Evolutionary conservation across 2,797 vertebrate species (phyloP).

Genomic region (Rhynchonycteris naso): DNA sequence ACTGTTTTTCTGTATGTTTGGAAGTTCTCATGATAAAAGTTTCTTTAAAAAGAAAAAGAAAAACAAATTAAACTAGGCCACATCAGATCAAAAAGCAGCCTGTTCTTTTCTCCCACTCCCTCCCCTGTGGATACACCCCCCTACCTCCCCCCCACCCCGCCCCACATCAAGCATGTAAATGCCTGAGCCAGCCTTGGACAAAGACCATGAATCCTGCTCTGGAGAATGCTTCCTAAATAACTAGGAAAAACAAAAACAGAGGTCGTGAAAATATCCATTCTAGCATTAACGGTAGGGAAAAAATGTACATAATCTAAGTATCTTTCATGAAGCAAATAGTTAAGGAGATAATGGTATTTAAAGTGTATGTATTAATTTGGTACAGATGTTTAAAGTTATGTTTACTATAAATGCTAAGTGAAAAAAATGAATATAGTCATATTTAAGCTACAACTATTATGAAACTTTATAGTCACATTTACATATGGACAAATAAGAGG

Average conservation of each 20-base stretch:
- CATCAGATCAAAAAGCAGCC: neutral
- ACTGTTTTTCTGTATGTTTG: neutral
- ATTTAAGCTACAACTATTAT: neutral
- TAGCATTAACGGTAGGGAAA: neutral
- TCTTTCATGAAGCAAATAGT: neutral
- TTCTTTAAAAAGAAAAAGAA: neutral
- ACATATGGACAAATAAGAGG: neutral
- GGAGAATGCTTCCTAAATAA: neutral
- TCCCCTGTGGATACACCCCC: neutral
- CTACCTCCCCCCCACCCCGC: too few relatives aligned
- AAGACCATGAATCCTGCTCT: neutral
- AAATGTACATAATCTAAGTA: neutral
- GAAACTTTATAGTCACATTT: neutral
- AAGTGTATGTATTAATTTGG: neutral
- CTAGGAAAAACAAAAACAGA: neutral
- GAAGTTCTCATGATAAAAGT: neutral
- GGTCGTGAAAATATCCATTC: neutral
- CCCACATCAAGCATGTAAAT: neutral
- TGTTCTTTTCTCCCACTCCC: neutral
- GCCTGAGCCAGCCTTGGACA: neutral
- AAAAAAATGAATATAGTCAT: neutral
- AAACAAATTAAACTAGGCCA: neutral
- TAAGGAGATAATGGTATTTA: neutral
- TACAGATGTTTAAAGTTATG: neutral
- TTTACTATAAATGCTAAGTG: neutral